These are phyloP conservation scores for Austrolebias charrua DNA, from an alignment of 2,797 vertebrate genomes.

Conservation along the genomic window DNA sequence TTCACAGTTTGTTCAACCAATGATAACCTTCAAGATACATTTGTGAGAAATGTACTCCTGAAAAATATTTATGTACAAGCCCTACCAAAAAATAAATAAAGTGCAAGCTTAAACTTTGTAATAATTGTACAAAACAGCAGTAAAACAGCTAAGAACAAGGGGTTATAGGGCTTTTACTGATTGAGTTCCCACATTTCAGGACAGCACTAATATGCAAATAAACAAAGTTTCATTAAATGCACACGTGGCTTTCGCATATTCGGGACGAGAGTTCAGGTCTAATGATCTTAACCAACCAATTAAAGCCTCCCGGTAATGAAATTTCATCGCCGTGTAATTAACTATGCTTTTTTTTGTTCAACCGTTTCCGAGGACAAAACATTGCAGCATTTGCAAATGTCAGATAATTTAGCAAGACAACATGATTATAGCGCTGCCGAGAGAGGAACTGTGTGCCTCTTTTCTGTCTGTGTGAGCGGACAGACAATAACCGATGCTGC, in stretches of 20 bases:
- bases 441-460: conserved; percentile 1
- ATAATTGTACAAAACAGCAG: no score
- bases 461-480: conserved; percentile 8
- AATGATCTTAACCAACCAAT: conserved; percentile 50
- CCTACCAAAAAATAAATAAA: no score
- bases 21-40: no score
- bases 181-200: conserved; percentile 5
- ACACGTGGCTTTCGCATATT: conserved; percentile 10
- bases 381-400: conserved; percentile 21
- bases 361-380: conserved; percentile 36
- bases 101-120: no score
- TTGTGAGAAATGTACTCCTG: no score
- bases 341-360: conserved; percentile 22
- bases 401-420: conserved; percentile 34
- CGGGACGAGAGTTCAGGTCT: conserved; percentile 21
- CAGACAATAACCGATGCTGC: conserved; percentile 19
- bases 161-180: conserved; percentile 1
- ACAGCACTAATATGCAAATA: conserved; percentile 4
- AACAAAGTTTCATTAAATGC: conserved; percentile 29
- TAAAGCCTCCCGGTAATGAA: conserved; percentile 50
- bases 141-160: no score
- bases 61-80: no score
- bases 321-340: conserved; percentile 48
- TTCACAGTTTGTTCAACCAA: no score
- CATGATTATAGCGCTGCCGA: conserved; percentile 17